Evolutionary conservation across 2,113 vertebrate genomes (phyloP).

Genomic region (Nycticorax nycticorax): DNA sequence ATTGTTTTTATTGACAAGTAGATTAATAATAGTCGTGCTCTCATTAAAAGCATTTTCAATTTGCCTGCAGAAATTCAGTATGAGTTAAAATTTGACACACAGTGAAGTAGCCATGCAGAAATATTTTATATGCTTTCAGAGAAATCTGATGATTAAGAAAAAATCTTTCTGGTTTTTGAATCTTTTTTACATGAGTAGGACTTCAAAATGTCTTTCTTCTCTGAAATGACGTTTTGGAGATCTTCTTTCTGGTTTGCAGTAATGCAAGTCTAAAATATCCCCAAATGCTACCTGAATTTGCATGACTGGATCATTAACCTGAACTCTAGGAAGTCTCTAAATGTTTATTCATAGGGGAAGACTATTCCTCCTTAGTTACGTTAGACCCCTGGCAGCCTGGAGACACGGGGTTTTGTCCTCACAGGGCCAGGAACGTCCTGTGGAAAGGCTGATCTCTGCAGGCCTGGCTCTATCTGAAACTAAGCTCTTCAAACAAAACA

Average conservation of each 20-base stretch:
- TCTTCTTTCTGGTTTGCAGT: background rate
- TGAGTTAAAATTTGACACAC: background rate
- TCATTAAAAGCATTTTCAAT: background rate
- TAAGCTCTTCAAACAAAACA: background rate
- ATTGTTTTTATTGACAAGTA: conserved; percentile 21
- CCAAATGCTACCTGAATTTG: background rate
- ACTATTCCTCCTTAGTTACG: background rate
- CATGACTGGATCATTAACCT: background rate
- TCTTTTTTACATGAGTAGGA: background rate
- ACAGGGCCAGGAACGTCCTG: background rate
- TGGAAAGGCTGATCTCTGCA: background rate
- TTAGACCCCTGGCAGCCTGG: background rate
- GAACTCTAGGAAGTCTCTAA: background rate
- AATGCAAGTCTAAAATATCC: background rate
- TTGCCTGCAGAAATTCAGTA: background rate
- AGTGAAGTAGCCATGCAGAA: background rate
- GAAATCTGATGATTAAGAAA: background rate
- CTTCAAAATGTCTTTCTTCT: background rate
- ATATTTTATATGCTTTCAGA: background rate
- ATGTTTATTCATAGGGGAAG: background rate
- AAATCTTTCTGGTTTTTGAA: background rate
- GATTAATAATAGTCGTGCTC: background rate
- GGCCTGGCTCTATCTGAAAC: background rate
- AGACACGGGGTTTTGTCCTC: background rate
- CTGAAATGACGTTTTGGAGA: background rate